Base-by-base conservation (phyloP, 2,888 invertebrate genomes). In the Matsumyia berberina region DNA sequence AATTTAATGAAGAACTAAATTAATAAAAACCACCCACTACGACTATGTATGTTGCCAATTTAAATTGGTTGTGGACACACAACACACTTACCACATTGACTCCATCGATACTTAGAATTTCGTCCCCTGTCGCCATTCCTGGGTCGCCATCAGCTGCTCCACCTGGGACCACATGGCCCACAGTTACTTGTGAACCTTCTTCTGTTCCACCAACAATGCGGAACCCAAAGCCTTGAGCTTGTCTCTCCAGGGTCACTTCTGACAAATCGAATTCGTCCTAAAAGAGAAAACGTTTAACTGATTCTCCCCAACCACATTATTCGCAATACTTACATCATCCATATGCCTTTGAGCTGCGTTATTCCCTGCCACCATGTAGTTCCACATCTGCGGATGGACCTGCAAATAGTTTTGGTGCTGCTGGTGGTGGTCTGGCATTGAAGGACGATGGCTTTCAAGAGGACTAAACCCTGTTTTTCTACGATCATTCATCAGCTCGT, bases 141-240 rank as follows among this genome's bases (percentile, higher is more conserved):
- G 97, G 97, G 92, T 99, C 98, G 53, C 96, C 92, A 91, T 97
- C 96, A 1, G 97, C 99, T 1, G 99, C 97, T 2, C 99, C 99
- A 24, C 98, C 97, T 0, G 97, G 96, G 67, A 99, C 98, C 86
- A 99, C 98, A 90, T 98, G 97, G 1, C 99, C 99, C 31, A 99
- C 98, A 8, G 98, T 97, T 81, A 99, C 97, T 92, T 98, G 96
- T 86, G 98, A 97, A 76, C 98, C 97, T 93, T 99, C 99, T 92
- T 99, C 99, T 0, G 97, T 97, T 44, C 99, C 99, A 19, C 99
- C 99, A 35, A 99, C 97, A 90, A 99, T 98, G 85, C 99, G 94
- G 93, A 99, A 99, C 7, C 99, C 99, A 93, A 99, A 99, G 1
- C 99, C 99, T 72, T 96, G 95, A 39, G 97, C 96, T 88, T 97